Base-by-base conservation (phyloP, 2,113 vertebrate species). In the Crotophaga sulcirostris region DNA sequence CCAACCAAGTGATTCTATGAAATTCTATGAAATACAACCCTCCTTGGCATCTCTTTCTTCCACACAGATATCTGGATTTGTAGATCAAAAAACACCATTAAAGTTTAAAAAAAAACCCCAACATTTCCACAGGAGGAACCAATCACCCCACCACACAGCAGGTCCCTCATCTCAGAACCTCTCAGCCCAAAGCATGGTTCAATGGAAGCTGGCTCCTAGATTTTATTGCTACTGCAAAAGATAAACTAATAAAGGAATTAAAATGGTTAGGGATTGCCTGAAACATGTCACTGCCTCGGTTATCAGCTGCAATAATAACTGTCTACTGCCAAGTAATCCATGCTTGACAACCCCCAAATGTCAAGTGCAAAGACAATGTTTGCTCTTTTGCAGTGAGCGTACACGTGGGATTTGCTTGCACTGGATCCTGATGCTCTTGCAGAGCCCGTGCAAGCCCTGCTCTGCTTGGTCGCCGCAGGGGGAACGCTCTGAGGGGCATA, bases 381-480 rank as follows among this genome's bases (percentile, higher is more conserved):
- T 90, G 78, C 45, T 66, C 58, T 62, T 88, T 54, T 49, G 64
- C 51, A 11, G 11, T 3, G 6, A 56, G 54, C 4, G 10, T 34
- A 34, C 31, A 10, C n/a, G 2, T 0, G 4, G 52, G 51, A 51
- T 63, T 82, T 85, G 78, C 82, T 31, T 24, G 60, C 21, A 1
- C 23, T 5, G 3, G 0, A 13, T 31, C 62, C 59, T 0, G 0
- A 7, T 14, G 47, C 6, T 33, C 72, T 36, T 5, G 2, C 44
- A 5, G 45, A 72, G 40, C 31, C 62, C 0, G 0, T 26, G 29
- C 13, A 36, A 79, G 54, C 63, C 33, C 44, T 26, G 49, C 55
- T 62, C 12, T 21, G 72, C 55, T 62, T 64, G 23, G 18, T 9
- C 34, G 40, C 24, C 9, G 9, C 3, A 13, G 14, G 44, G 23